Base-by-base conservation (phyloP, 23 tunicate genomes). In the Ascidia mentula region DNA sequence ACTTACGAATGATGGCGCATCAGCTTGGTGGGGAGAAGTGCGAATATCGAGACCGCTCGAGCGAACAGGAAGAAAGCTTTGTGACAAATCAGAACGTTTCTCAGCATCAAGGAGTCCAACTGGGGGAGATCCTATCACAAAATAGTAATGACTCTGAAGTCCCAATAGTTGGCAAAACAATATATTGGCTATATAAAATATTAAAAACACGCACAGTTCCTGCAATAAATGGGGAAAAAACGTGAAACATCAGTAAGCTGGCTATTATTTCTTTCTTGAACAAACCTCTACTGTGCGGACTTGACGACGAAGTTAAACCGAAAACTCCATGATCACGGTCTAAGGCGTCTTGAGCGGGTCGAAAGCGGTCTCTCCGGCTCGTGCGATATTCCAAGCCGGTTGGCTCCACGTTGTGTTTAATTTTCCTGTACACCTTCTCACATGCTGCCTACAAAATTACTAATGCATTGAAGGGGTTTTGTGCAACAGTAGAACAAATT, bases 341-440 rank as follows among this genome's bases (percentile, higher is more conserved):
- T 9, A 9, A 1, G 1, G 65, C 13, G 65, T 53, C 65, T 3
- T 26, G 65, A 1, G 65, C 12, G 1, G 65, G 65, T 6, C 65
- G 65, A 53, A 5, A 53, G 2, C 65, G 65, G 22, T 53, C 65
- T 9, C 65, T 53, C 24, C 65, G 22, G 65, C 13, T 53, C 13
- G 65, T 53, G 65, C 13, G 65, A 9, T 53, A 71, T 35, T 71
- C 38, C 75, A 35, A 71, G 38, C 32, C 18, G 75, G n/a, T 31
- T 18, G 32, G 18, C 4, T 35, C 38, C 34, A 71, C 75, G 38
- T 34, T 82, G 34, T 83, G 81, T 38, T 76, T 76, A 61, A 83
- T 83, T 76, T 76, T 83, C 26, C 36, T 59, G 65, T 83, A 83
- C 22, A 83, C 87, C 69, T 83, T 83, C 39, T 83, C 87, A 33